Conservation (phyloP, 2,888 invertebrate species). For the Lacanobia oleracea region DNA sequence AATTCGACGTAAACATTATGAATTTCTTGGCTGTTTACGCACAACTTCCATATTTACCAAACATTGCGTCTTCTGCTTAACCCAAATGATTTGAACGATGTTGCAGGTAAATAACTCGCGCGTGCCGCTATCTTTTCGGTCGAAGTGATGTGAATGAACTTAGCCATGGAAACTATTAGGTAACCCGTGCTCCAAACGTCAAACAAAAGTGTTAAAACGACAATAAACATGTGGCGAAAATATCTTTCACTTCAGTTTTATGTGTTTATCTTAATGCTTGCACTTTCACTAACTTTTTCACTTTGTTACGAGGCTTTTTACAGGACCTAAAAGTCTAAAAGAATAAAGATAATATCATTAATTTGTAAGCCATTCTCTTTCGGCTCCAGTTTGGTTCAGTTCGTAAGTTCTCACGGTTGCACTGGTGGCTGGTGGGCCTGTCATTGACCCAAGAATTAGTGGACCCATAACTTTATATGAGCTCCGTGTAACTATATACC, state of each 20-base stretch:
- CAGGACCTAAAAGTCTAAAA: conserved; percentile 24
- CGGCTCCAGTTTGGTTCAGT: conserved; percentile 47
- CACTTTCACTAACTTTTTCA: conserved; percentile 51
- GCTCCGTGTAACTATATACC: conserved; percentile 26
- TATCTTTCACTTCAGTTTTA: conserved; percentile 30
- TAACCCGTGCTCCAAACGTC: conserved; percentile 25
- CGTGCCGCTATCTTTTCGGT: conserved; percentile 15
- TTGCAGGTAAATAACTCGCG: conserved; percentile 17
- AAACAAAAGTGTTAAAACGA: conserved; percentile 32
- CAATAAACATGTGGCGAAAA: conserved; percentile 24
- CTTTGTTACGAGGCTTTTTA: conserved; percentile 24
- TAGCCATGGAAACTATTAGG: conserved; percentile 16
- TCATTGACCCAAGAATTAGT: conserved; percentile 71
- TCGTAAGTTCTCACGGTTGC: conserved; percentile 66
- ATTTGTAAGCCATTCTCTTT: conserved; percentile 62
- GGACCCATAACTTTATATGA: conserved; percentile 55
- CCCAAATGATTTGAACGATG: background rate
- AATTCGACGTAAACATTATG: background rate
- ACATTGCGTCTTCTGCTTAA: conserved; percentile 15
- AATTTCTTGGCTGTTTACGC: conserved; percentile 27
- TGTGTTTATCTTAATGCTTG: conserved; percentile 13
- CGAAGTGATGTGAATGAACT: conserved; percentile 45
- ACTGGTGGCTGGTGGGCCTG: conserved; percentile 65
- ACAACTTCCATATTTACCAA: conserved; percentile 38
- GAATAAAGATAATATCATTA: conserved; percentile 30